phyloP scores from a whole-genome alignment of 2,888 invertebrate species.

The Leptopilina myrica region DNA sequence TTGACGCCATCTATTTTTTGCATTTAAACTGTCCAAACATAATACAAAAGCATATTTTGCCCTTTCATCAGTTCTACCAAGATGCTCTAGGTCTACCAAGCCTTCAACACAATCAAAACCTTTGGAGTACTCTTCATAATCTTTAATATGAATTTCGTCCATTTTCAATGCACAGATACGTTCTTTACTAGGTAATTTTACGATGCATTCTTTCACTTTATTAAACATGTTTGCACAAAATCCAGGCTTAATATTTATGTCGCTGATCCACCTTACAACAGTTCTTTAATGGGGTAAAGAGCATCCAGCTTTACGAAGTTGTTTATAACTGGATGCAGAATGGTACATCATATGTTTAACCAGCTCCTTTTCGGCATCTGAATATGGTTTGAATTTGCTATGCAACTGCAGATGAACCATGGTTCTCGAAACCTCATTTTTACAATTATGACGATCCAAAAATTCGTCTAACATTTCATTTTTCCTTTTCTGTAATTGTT shows the following conservation, averaged over 20 bases:
- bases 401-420: conserved; percentile 3
- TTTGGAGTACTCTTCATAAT: conserved; percentile 43
- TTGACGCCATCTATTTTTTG: conserved; percentile 50
- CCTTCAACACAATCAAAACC: conserved; percentile 50
- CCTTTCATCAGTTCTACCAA: conserved; percentile 44
- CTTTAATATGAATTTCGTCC: neutral
- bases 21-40: conserved; percentile 48
- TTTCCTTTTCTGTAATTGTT: neutral
- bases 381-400: neutral
- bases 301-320: conserved; percentile 1
- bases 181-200: neutral
- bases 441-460: neutral
- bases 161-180: conserved; percentile 8
- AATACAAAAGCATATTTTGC: conserved; percentile 47
- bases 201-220: neutral
- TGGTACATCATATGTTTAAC: neutral
- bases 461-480: neutral
- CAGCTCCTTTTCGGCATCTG: neutral
- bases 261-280: neutral
- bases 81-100: conserved; percentile 47
- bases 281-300: neutral
- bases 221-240: neutral
- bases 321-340: neutral
- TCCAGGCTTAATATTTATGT: neutral
- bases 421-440: neutral